Conservation (phyloP, 2,113 vertebrate genomes). For the Oreochromis spilurus region DNA sequence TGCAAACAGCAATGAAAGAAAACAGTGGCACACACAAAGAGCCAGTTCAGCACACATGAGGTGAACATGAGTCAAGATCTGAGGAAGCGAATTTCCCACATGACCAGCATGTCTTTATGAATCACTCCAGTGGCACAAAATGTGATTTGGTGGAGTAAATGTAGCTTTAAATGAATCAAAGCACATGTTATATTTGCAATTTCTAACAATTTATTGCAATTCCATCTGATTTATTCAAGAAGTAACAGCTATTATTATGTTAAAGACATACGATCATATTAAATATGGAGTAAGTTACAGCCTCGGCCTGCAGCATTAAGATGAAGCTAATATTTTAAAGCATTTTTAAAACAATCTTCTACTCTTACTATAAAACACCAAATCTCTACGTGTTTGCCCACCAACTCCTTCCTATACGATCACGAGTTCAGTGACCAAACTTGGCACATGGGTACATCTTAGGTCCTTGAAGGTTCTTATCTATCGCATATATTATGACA, state of each 20-base stretch:
- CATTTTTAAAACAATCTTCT: not conserved
- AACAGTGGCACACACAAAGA: not conserved
- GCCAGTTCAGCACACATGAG: not conserved
- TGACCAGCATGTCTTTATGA: not conserved
- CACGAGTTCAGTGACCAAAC: not conserved
- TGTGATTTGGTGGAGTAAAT: not conserved
- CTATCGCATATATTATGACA: not conserved
- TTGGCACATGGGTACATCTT: not conserved
- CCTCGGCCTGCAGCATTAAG: not conserved
- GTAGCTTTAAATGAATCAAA: not conserved
- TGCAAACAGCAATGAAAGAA: not conserved
- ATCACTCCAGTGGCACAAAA: not conserved
- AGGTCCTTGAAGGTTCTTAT: not conserved
- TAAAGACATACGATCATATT: not conserved
- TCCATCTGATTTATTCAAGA: fast-evolving
- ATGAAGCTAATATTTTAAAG: not conserved
- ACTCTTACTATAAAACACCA: not conserved
- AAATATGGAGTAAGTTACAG: not conserved
- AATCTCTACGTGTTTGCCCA: not conserved
- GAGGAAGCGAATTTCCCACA: not conserved
- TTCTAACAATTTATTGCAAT: not conserved
- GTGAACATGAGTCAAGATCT: not conserved
- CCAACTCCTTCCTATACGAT: not conserved
- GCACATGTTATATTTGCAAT: not conserved
- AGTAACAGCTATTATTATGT: not conserved